A percentile compares a stretch with the other conserved stretches of the same genome.
These are phyloP conservation scores for Melanotaenia trifasciata DNA, from an alignment of 2,797 vertebrate species.

Conservation along the genomic window DNA sequence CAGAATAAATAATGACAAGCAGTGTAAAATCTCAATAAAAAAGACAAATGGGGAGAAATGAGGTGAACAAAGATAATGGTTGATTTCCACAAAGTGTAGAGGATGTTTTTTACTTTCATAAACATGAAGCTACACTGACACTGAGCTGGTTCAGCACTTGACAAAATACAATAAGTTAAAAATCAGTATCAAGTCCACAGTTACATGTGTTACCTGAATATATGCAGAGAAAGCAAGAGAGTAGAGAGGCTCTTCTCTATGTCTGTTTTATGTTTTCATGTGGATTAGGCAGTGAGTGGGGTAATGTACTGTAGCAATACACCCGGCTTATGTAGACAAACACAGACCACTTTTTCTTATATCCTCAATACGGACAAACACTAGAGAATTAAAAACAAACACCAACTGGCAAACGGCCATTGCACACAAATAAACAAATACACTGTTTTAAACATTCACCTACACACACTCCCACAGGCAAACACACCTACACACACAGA, in stretches of 20 bases:
- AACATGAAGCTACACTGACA: slow-evolving; percentile 53
- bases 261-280: slow-evolving; percentile 28
- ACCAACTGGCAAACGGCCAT: slow-evolving; percentile 50
- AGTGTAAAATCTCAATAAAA: slow-evolving; percentile 45
- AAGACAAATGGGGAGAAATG: slow-evolving; percentile 28
- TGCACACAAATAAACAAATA: slow-evolving; percentile 57
- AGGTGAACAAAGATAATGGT: slow-evolving; percentile 52
- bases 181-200: slow-evolving; percentile 61
- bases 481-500: slow-evolving; percentile 58
- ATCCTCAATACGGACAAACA: slow-evolving; percentile 44
- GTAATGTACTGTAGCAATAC: slow-evolving; percentile 53
- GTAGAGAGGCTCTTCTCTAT: slow-evolving; percentile 19
- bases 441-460: slow-evolving; percentile 56
- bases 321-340: slow-evolving; percentile 54
- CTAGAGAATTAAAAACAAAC: slow-evolving; percentile 48
- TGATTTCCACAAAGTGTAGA: slow-evolving; percentile 43
- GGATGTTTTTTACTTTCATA: slow-evolving; percentile 34
- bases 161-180: slow-evolving; percentile 40
- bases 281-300: slow-evolving; percentile 47
- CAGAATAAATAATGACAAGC: slow-evolving; percentile 51
- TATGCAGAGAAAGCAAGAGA: slow-evolving; percentile 33
- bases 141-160: slow-evolving; percentile 55
- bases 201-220: slow-evolving; percentile 46
- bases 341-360: slow-evolving; percentile 46
- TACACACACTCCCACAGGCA: slow-evolving; percentile 53